These are phyloP conservation scores for Neodiprion fabricii DNA, from an alignment of 1,140 invertebrate genomes.

Conservation along the genomic window DNA sequence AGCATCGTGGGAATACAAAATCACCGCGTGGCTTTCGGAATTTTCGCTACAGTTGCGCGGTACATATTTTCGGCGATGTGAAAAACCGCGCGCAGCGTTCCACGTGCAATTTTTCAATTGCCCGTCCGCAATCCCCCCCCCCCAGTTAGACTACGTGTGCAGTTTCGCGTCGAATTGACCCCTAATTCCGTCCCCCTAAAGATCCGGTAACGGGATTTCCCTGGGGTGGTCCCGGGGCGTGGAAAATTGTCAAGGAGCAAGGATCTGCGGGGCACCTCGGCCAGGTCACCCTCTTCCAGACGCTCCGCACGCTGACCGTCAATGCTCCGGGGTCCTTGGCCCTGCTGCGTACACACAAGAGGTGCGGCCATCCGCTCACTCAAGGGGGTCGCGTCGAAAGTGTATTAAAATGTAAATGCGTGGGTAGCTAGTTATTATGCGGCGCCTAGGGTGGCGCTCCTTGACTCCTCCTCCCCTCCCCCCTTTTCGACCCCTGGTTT, in stretches of 20 bases:
- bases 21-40: neutral
- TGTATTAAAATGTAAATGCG: constrained; percentile 49
- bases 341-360: constrained; percentile 16
- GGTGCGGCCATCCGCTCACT: constrained; percentile 31
- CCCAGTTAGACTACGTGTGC: too few relatives aligned
- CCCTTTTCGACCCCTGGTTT: neutral
- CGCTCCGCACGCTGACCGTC: neutral
- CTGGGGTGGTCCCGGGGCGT: neutral
- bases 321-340: neutral
- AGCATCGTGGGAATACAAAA: neutral
- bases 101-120: too few relatives aligned
- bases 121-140: too few relatives aligned
- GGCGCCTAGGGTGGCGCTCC: constrained; percentile 33
- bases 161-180: too few relatives aligned
- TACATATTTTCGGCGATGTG: too few relatives aligned
- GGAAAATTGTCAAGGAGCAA: neutral
- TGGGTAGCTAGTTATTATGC: constrained; percentile 47
- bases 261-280: neutral
- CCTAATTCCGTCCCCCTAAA: constrained; percentile 31
- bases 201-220: constrained; percentile 2
- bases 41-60: neutral
- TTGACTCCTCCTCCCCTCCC: too few relatives aligned
- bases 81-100: too few relatives aligned
- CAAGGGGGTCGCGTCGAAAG: neutral
- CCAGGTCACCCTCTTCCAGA: neutral